Base-by-base conservation (phyloP, 2,888 invertebrate species). In the Globia sparganii region DNA sequence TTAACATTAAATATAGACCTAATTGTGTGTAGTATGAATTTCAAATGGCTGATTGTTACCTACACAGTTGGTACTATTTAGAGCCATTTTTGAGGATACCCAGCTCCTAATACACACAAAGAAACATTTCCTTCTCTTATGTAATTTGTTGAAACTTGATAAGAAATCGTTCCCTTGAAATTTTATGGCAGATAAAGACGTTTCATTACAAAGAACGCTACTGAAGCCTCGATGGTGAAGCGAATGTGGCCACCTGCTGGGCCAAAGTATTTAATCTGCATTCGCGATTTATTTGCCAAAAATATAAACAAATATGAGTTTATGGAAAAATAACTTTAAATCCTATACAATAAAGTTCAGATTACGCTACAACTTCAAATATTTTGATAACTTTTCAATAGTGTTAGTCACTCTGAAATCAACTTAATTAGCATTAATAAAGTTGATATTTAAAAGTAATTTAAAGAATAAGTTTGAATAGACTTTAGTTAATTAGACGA, bases 1-100 rank as follows among this genome's bases (percentile, higher is more conserved):
- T 28, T 49, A 40, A 9, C 0, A 40, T 34, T 64, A 81, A 65
- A 75, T 58, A 49, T 40, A 65, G 56, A 28, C 15, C 31, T n/a
- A 75, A 46, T 65, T 58, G 81, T 75, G 64, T 40, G 56, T 80
- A 72, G 53, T 40, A 18, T 72, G 37, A 56, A 72, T 56, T 53
- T 56, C 5, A 72, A 77, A 72, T 37, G 31, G 0, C 15, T 37
- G 21, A 15, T n/a, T 76, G 2, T 75, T 28, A 11, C 0, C 4
- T 34, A 34, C 25, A 28, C 25, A 34, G 37, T 74, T 18, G 25
- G 18, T 28, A 2, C 3, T 69, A 25, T 74, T n/a, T 49, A 13
- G 25, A 49, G 21, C 18, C 1, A 18, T 18, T 59, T 25, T 74
- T 46, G 34, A 46, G 25, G 8, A 65, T 28, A 61, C n/a, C 21